Base-by-base conservation (phyloP, 2,888 invertebrate genomes). In the Drosophila recens region DNA sequence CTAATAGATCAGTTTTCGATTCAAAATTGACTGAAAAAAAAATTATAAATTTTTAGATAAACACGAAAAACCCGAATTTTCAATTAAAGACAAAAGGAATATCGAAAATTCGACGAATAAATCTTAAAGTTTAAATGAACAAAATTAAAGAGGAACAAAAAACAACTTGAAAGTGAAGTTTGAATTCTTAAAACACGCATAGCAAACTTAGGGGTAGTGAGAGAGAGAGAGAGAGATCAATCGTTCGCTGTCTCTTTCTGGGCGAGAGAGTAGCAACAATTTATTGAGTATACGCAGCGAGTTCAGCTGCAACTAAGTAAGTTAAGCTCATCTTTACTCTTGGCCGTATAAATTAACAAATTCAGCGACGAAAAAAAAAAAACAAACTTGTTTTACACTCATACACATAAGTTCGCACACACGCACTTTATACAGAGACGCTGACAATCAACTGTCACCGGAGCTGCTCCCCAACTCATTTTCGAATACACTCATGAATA, bases 11-110 rank as follows among this genome's bases (percentile, higher is more conserved):
- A 81, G 74, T 79, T 74, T 80, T 82, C 82, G 75, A 80, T 76
- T 72, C 51, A 86, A 64, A 82, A 85, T 87, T 77, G 85, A 87
- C 75, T 85, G 72, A 75, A 82, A 78, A 74, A 74, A 46, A 46
- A 57, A 9, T 5, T 5, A 13, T 1, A 36, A 13, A 13, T 13
- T n/a, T 38, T 38, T 38, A 2, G 38, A 9, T 65, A 80, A 86
- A 87, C 87, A 82, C 66, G 87, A 87, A 87, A 89, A 87, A 87
- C 87, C 61, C 69, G 87, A 89, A 87, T 89, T 87, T 87, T 89
- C 87, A 87, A 87, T 89, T 87, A 89, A 82, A 72, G 43, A 62
- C 68, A 68, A 56, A 58, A 80, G 48, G 36, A 65, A 51, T 46
- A 54, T 23, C 38, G 11, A 56, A 75, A 81, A 75, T 74, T 72